Evolutionary conservation across 2,797 vertebrate genomes (phyloP), one percentile per base, ranked within the genome.

Genomic region (Karalla daura): DNA sequence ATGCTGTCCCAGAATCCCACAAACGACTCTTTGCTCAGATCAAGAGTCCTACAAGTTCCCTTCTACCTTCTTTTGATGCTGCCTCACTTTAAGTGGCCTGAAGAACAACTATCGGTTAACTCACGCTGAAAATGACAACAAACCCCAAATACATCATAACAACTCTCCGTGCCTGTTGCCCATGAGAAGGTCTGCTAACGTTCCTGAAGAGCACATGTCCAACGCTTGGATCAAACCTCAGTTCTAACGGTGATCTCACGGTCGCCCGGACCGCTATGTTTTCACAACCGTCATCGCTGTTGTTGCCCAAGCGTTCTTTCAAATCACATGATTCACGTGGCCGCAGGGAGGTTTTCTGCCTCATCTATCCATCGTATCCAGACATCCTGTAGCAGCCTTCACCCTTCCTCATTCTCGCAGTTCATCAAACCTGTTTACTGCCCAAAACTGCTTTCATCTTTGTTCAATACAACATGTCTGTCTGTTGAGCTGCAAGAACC

Each of bases 281-380:
- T n/a, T n/a, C n/a, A n/a, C n/a, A n/a, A n/a, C n/a, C n/a, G n/a
- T n/a, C n/a, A n/a, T n/a, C n/a, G n/a, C n/a, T n/a, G n/a, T n/a
- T n/a, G n/a, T n/a, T n/a, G 12, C 8, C 15, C 17, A 13, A 39
- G 3, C 58, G 18, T 30, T 61, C 36, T 43, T 46, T 25, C 5
- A 41, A 46, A 17, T 20, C 13, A 51, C 39, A 37, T 0, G 5
- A 50, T 63, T 52, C n/a, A 41, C 46, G 52, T 0, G 2, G 21
- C 46, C 36, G 13, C 27, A 58, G 37, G 56, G 35, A 63, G 37
- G 21, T 64, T 49, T 43, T 47, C 21, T 39, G 20, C 5, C 18
- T 10, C n/a, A 28, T 27, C 36, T 47, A 35, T 30, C 28, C 17
- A 5, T 33, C 35, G 47, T 33, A 3, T 17, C 21, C 61, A 69